Percentiles rank a stretch among this genome's conserved stretches.
Conservation (phyloP, 2,113 vertebrate genomes). For the Larimichthys crocea region DNA sequence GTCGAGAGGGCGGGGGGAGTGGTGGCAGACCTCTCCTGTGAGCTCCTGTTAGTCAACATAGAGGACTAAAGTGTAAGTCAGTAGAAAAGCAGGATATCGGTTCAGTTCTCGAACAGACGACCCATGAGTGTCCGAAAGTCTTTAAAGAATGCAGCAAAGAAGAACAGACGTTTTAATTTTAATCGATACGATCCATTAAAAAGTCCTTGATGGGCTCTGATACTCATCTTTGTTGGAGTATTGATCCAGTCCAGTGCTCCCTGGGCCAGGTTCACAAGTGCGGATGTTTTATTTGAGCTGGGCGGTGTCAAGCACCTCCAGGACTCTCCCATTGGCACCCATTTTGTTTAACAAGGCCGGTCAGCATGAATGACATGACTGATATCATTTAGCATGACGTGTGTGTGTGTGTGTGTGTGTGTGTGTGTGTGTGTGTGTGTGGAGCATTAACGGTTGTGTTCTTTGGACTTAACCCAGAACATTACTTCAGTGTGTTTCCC, state of each 20-base stretch:
- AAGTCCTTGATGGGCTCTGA: too few relatives aligned
- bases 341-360: neutral
- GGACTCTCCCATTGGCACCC: neutral
- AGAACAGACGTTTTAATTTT: neutral
- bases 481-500: neutral
- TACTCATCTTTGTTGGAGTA: neutral
- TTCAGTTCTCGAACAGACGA: neutral
- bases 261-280: neutral
- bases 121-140: neutral
- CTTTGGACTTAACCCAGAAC: constrained; percentile 16
- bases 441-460: neutral
- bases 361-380: neutral
- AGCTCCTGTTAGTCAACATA: neutral
- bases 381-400: neutral
- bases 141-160: neutral
- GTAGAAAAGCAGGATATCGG: neutral
- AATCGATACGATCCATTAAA: neutral
- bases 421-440: constrained; percentile 26
- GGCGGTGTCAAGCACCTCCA: neutral
- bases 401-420: constrained; percentile 29
- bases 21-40: neutral
- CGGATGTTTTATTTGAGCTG: neutral
- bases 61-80: neutral
- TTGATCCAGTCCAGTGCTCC: neutral
- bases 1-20: neutral